These are phyloP conservation scores for Aspidiotus rigidus DNA, from an alignment of 2,888 invertebrate genomes.

Conservation along the genomic window DNA sequence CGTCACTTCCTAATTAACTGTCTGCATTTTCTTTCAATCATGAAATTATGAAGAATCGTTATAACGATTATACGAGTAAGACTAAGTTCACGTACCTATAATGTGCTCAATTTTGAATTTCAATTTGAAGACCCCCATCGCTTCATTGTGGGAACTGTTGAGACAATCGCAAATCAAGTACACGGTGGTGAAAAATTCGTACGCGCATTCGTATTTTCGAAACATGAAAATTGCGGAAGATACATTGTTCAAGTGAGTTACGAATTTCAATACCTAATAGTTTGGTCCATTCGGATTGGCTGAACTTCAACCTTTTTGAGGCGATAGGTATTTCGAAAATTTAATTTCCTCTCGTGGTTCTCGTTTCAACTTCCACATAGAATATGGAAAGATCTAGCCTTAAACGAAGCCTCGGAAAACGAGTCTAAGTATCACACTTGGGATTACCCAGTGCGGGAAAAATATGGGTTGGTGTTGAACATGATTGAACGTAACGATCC, in stretches of 20 bases:
- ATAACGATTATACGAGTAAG: too few species aligned
- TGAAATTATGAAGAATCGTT: too few species aligned
- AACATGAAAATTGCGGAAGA: slow-evolving; percentile 90
- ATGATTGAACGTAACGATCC: slow-evolving; percentile 73
- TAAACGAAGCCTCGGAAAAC: slow-evolving; percentile 66
- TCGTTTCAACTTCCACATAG: slow-evolving; percentile 44
- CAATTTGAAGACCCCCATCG: slow-evolving; percentile 62
- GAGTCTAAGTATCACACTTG: slow-evolving; percentile 72
- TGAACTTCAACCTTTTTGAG: too few species aligned
- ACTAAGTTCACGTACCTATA: too few species aligned
- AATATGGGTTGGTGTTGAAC: slow-evolving; percentile 75
- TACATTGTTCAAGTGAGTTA: slow-evolving; percentile 63
- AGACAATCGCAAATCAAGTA: slow-evolving; percentile 82
- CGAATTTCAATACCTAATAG: too few species aligned
- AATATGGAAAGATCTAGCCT: slow-evolving; percentile 79
- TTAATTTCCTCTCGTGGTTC: too few species aligned
- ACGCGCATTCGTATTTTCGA: slow-evolving; percentile 69
- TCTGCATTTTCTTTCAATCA: too few species aligned
- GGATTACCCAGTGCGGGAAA: slow-evolving; percentile 88
- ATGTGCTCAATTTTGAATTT: background rate
- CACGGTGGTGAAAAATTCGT: slow-evolving; percentile 67
- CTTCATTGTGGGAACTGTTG: slow-evolving; percentile 76
- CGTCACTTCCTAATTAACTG: too few species aligned
- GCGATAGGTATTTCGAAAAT: background rate
- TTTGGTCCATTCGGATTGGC: too few species aligned